phyloP scores from a whole-genome alignment of 1,140 invertebrate species.

The Drosophila leontia region DNA sequence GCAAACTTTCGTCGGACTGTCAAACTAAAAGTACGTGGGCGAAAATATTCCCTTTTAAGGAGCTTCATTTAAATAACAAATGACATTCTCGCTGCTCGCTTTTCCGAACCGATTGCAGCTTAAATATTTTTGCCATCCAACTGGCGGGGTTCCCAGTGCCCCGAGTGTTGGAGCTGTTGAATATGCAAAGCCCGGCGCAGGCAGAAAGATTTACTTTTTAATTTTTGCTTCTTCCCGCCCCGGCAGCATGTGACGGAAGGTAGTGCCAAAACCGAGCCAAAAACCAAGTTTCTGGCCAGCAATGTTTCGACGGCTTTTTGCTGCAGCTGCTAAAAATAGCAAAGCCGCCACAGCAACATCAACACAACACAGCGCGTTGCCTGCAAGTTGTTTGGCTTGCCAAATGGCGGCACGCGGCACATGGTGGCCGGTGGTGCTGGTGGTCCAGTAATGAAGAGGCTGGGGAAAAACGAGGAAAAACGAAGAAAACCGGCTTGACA shows the following conservation, averaged over 20 bases:
- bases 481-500: slow-evolving; percentile 70
- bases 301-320: slow-evolving; percentile 61
- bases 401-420: slow-evolving; percentile 52
- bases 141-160: slow-evolving; percentile 22
- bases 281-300: slow-evolving; percentile 47
- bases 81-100: slow-evolving; percentile 3
- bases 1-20: slow-evolving; percentile 13
- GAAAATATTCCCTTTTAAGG: slow-evolving; percentile 26
- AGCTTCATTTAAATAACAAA: slow-evolving; percentile 49
- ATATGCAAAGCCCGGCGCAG: slow-evolving; percentile 58
- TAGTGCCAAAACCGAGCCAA: slow-evolving; percentile 31
- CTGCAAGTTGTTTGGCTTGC: slow-evolving; percentile 78
- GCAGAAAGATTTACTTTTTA: slow-evolving; percentile 48
- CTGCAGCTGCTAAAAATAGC: slow-evolving; percentile 74
- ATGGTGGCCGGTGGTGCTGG: slow-evolving; percentile 16
- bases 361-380: slow-evolving; percentile 55
- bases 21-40: slow-evolving; percentile 20
- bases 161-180: slow-evolving; percentile 39
- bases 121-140: slow-evolving; percentile 26
- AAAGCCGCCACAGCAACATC: slow-evolving; percentile 52
- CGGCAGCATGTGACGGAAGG: slow-evolving; percentile 63
- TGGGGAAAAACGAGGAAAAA: slow-evolving; percentile 22
- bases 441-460: slow-evolving; percentile 69
- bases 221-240: slow-evolving; percentile 30
- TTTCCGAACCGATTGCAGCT: slow-evolving; percentile 30